phyloP scores from a whole-genome alignment of 2,888 invertebrate species.

The Phortica magna region DNA sequence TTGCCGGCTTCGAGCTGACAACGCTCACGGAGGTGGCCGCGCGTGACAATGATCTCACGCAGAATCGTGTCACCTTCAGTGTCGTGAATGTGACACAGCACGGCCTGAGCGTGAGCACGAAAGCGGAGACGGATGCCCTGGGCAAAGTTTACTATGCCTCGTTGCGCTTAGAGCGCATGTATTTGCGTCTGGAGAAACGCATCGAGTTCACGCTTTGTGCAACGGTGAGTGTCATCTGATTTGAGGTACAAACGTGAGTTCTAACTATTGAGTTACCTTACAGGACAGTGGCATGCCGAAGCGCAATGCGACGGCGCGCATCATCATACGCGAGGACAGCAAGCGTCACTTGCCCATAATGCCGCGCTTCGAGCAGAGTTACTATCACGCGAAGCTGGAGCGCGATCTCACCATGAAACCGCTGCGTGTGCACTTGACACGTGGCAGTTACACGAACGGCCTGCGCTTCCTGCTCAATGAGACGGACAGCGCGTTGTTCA shows the following conservation, averaged over 20 bases:
- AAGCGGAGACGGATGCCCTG: constrained; percentile 40
- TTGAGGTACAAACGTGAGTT: no score
- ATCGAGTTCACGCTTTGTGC: constrained; percentile 59
- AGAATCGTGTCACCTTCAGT: constrained; percentile 54
- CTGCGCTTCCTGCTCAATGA: constrained; percentile 48
- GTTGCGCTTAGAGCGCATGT: constrained; percentile 50
- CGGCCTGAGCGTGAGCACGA: constrained; percentile 45
- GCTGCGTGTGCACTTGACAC: constrained; percentile 43
- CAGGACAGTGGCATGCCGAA: constrained; percentile 59
- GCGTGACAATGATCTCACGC: constrained; percentile 58
- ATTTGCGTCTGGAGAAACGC: constrained; percentile 49
- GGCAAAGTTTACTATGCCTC: constrained; percentile 54
- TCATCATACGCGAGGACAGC: constrained; percentile 53
- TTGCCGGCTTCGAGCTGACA: constrained; percentile 59
- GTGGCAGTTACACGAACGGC: constrained; percentile 47
- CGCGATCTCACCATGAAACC: constrained; percentile 39
- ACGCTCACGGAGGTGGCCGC: constrained; percentile 58
- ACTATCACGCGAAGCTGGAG: constrained; percentile 45
- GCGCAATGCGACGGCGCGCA: constrained; percentile 43
- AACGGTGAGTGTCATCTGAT: constrained; percentile 48
- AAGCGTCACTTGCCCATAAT: constrained; percentile 48
- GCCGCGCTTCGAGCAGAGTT: constrained; percentile 49
- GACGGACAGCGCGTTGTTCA: constrained; percentile 45
- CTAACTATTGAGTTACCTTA: not conserved
- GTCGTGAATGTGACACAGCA: not conserved